These are phyloP conservation scores for Ridgeia piscesae DNA, from an alignment of 1,140 invertebrate species.

Conservation along the genomic window DNA sequence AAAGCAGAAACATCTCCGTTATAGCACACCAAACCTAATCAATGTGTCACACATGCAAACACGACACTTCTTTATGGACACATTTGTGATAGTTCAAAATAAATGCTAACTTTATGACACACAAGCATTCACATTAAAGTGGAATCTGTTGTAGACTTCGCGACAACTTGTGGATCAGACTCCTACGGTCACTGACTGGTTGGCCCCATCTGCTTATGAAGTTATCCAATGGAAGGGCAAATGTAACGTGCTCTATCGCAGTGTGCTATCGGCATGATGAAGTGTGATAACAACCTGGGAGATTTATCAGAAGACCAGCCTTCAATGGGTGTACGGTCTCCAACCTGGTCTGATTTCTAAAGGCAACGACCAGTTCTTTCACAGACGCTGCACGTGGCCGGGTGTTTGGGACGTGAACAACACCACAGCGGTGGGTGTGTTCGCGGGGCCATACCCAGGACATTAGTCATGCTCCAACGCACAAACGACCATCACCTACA, in stretches of 20 bases:
- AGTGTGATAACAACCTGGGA: neutral
- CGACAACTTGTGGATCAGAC: neutral
- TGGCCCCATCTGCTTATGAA: too few species aligned
- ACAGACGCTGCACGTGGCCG: neutral
- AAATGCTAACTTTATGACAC: neutral
- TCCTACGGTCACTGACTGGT: too few species aligned
- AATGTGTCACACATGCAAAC: neutral
- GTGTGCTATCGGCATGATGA: neutral
- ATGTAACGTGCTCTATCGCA: neutral
- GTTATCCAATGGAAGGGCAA: neutral
- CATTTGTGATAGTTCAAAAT: neutral
- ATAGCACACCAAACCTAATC: neutral
- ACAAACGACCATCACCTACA: neutral
- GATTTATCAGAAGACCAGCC: neutral
- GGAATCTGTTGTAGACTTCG: neutral
- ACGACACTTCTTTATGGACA: neutral
- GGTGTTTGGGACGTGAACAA: neutral
- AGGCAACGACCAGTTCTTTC: neutral
- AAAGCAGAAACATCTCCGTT: conserved; percentile 16
- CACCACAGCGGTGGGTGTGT: neutral
- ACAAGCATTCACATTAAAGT: neutral
- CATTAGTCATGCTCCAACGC: neutral
- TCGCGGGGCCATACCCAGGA: neutral
- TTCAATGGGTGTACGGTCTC: neutral
- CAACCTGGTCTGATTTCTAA: neutral